Evolutionary conservation across 1,140 invertebrate species (phyloP).

Genomic region (Zeugodacus cucurbitae): DNA sequence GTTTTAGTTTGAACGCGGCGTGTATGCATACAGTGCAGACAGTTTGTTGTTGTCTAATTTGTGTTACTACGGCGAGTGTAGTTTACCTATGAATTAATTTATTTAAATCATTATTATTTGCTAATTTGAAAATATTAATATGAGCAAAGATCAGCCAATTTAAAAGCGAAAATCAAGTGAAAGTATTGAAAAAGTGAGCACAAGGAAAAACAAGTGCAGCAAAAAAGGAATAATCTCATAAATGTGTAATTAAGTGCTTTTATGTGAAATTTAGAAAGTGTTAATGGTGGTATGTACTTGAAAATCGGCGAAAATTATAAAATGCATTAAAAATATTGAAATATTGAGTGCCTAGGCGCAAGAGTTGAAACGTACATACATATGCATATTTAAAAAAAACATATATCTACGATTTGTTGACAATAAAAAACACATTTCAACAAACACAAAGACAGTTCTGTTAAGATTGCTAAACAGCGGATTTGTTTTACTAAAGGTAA

Average conservation of each 20-base stretch:
- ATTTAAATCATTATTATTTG: background rate
- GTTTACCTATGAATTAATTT: background rate
- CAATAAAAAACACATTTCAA: too few species aligned
- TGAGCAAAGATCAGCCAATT: background rate
- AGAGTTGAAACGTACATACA: background rate
- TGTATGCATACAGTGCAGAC: too few species aligned
- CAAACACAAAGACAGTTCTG: too few species aligned
- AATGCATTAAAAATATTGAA: background rate
- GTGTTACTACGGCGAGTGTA: background rate
- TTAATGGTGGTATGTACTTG: background rate
- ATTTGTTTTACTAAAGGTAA: too few species aligned
- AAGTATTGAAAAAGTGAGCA: background rate
- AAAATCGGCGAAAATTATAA: background rate
- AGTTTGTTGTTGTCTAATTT: background rate
- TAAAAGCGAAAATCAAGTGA: background rate
- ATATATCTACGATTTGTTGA: background rate
- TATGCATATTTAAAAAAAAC: background rate
- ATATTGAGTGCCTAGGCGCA: background rate
- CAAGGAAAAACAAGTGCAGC: background rate
- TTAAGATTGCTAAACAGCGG: too few species aligned
- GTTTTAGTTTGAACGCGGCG: background rate
- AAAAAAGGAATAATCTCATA: background rate
- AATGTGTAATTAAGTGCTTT: background rate
- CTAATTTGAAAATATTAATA: background rate
- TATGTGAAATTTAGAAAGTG: background rate